Evolutionary conservation across 2,888 invertebrate species (phyloP), one percentile per base, ranked within the genome.

Genomic region (Caradrina clavipalpis): DNA sequence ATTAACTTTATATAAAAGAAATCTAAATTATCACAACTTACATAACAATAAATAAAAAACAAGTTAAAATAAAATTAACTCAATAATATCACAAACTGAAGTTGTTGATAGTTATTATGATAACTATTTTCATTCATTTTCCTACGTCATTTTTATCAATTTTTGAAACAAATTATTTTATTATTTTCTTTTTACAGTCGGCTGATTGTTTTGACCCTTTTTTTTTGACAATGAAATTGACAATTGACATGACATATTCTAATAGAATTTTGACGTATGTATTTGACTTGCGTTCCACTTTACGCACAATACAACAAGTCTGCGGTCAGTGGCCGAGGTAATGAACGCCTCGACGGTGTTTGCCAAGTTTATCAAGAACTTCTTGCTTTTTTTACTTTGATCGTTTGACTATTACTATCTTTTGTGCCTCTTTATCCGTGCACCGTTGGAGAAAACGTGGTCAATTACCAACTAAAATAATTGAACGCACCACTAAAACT

Each of bases 1-100:
- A 19, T 47, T 11, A 47, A 13, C 1, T 61, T n/a, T 42, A 19
- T n/a, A 19, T 35, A 55, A 66, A 72, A 58, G n/a, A 35, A 42
- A 54, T 55, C 5, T 39, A 55, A 49, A 49, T 26, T 42, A 65
- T 39, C 59, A 21, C 45, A 68, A 72, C 64, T 79, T 85, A 76
- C 67, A 73, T 82, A 78, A 82, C 56, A 69, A 65, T 65, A 50
- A 75, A 71, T 47, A 53, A 58, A 74, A 69, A 51, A 45, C 21
- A 17, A 19, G 31, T 50, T 31, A 39, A 42, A 35, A 15, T 47
- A 51, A 74, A 53, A 42, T 50, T 5, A 67, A 39, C 39, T 45
- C 45, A 45, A n/a, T 19, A 45, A 7, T 58, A 68, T 21, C 42
- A 60, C 39, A 51, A 62, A 56, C n/a, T 47, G 11, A 26, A 39